phyloP scores from a whole-genome alignment of 2,888 invertebrate genomes.

The Amphipoea oculea region DNA sequence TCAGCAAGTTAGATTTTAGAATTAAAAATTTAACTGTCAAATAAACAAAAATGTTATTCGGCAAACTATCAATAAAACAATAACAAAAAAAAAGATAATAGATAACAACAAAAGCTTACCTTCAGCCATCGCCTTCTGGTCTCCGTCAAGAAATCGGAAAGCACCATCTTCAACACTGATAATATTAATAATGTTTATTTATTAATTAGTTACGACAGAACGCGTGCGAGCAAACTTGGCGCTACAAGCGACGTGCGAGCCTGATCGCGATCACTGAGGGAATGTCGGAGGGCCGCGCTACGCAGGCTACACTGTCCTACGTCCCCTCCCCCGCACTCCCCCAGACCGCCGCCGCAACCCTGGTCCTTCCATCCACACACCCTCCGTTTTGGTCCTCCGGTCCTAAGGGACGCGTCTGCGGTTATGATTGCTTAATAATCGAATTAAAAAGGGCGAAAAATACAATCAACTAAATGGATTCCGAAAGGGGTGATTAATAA shows the following conservation, averaged over 20 bases:
- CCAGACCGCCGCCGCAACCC: conserved; percentile 13
- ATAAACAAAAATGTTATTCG: conserved; percentile 15
- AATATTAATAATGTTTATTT: conserved; percentile 42
- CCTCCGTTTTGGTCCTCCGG: conserved; percentile 21
- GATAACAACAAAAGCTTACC: conserved; percentile 70
- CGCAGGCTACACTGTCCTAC: conserved; percentile 53
- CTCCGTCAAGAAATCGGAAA: conserved; percentile 86
- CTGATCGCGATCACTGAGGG: conserved; percentile 70
- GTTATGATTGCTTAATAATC: conserved; percentile 69
- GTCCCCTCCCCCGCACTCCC: conserved; percentile 58
- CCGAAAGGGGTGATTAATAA: conserved; percentile 54
- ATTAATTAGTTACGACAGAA: conserved; percentile 45
- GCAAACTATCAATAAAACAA: conserved; percentile 17
- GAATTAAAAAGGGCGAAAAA: conserved; percentile 66
- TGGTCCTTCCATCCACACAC: conserved; percentile 11
- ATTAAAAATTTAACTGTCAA: not conserved
- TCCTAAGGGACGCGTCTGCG: conserved; percentile 50
- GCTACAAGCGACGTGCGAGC: conserved; percentile 68
- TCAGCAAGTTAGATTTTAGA: not conserved
- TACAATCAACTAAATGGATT: conserved; percentile 64
- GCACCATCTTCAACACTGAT: conserved; percentile 78
- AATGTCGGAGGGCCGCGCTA: conserved; percentile 67
- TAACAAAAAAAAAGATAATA: not conserved
- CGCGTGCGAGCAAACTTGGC: conserved; percentile 58
- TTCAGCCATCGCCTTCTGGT: conserved; percentile 87